Evolutionary conservation across 2,888 invertebrate genomes (phyloP), one percentile per base, ranked within the genome.

Genomic region (Xestia c-nigrum): DNA sequence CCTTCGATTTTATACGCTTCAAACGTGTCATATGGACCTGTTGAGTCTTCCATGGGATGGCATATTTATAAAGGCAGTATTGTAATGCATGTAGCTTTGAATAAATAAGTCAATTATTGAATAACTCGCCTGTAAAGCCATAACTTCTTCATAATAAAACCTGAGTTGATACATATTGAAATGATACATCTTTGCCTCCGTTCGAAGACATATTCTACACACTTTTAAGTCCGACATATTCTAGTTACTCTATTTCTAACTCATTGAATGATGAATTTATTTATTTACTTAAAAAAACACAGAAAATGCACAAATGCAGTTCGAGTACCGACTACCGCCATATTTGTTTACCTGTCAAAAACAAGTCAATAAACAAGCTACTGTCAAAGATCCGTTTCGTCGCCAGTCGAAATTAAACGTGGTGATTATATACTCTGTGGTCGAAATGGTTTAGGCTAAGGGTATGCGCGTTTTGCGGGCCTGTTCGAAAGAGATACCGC

Each of bases 91-190:
- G 57, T 57, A 38, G 38, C 9, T 73, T 16, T 43, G n/a, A 43
- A 19, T n/a, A 57, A 52, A 2, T 43, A 72, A 1, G 10, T 47
- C 61, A 47, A 55, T 59, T 1, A 16, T 9, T 24, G 21, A 73
- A 31, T 70, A 68, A 88, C 91, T 92, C 85, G 92, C 94, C 88
- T 91, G 90, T 75, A 89, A 80, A 69, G 91, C 91, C 85, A 93
- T 91, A 66, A 94, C 89, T 90, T 94, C 94, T 90, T 95, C 95
- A 80, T 94, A 95, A 85, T 92, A 93, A 24, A 89, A 90, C 82
- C 92, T 93, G 0, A 95, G 88, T 71, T 92, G 89, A 89, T 88
- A 92, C 79, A 85, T 87, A 86, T 93, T 89, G 68, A 88, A 90
- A 79, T 91, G 89, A 76, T 93, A 95, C 76, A 93, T 87, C 86